phyloP scores from a whole-genome alignment of 2,888 invertebrate species.

The Drosophila neotestacea region DNA sequence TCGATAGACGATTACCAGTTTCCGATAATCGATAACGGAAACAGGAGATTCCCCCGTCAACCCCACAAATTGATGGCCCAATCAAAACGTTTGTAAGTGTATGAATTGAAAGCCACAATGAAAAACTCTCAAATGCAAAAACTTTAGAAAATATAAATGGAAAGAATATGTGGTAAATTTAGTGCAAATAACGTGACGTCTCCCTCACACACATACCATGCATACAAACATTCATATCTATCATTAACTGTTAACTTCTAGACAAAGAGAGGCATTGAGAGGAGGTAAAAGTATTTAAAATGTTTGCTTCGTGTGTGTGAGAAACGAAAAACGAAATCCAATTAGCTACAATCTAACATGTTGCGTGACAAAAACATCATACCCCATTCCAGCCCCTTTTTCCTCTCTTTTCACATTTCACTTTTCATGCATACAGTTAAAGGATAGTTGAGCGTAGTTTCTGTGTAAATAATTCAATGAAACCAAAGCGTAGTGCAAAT shows the following conservation, averaged over 20 bases:
- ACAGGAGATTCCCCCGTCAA: slow-evolving; percentile 28
- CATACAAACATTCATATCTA: slow-evolving; percentile 37
- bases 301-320: slow-evolving; percentile 25
- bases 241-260: slow-evolving; percentile 45
- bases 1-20: slow-evolving; percentile 20
- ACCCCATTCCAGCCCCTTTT: slow-evolving; percentile 2
- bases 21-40: not conserved
- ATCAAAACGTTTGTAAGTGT: slow-evolving; percentile 23
- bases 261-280: slow-evolving; percentile 16
- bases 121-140: slow-evolving; percentile 28
- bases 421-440: slow-evolving; percentile 28
- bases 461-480: slow-evolving; percentile 69
- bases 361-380: slow-evolving; percentile 43
- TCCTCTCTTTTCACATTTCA: not conserved
- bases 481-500: slow-evolving; percentile 52
- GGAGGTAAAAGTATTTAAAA: slow-evolving; percentile 7
- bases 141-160: slow-evolving; percentile 13
- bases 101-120: slow-evolving; percentile 37
- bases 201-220: slow-evolving; percentile 24
- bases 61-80: slow-evolving; percentile 14
- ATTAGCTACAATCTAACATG: slow-evolving; percentile 57
- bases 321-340: slow-evolving; percentile 51
- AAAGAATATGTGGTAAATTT: slow-evolving; percentile 53
- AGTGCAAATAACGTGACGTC: slow-evolving; percentile 53
- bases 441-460: slow-evolving; percentile 54